Percentiles rank a stretch among this genome's conserved stretches.
Conservation (phyloP, 2,113 vertebrate species). For the Nestor notabilis region DNA sequence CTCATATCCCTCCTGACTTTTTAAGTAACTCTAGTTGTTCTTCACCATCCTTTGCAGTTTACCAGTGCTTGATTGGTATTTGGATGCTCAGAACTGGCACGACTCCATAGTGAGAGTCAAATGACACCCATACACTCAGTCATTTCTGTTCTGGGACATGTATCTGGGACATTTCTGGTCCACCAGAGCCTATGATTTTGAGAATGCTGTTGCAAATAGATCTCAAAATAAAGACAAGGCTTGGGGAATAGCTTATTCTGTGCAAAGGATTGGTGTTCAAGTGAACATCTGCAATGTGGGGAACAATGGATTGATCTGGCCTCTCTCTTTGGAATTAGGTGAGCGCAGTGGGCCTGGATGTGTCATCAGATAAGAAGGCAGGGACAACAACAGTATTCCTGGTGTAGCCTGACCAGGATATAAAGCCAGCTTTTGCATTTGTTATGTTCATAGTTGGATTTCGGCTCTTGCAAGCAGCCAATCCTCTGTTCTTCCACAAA, state of each 20-base stretch:
- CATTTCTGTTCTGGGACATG: neutral
- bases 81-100: neutral
- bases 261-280: neutral
- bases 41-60: neutral
- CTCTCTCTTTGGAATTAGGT: neutral
- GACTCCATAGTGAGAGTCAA: neutral
- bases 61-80: neutral
- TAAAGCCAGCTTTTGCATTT: fast-evolving
- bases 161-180: neutral
- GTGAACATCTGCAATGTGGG: fast-evolving
- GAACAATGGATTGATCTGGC: fast-evolving
- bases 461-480: neutral
- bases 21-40: neutral
- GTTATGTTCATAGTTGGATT: neutral
- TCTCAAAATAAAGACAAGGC: neutral
- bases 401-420: neutral
- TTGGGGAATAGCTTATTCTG: neutral
- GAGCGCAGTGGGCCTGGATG: neutral
- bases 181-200: neutral
- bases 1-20: neutral
- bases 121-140: neutral
- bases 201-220: neutral
- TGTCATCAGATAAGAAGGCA: neutral
- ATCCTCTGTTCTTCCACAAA: neutral
- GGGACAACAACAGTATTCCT: neutral